Base-by-base conservation (phyloP, 2,113 vertebrate species). In the Sinocyclocheilus rhinocerous region DNA sequence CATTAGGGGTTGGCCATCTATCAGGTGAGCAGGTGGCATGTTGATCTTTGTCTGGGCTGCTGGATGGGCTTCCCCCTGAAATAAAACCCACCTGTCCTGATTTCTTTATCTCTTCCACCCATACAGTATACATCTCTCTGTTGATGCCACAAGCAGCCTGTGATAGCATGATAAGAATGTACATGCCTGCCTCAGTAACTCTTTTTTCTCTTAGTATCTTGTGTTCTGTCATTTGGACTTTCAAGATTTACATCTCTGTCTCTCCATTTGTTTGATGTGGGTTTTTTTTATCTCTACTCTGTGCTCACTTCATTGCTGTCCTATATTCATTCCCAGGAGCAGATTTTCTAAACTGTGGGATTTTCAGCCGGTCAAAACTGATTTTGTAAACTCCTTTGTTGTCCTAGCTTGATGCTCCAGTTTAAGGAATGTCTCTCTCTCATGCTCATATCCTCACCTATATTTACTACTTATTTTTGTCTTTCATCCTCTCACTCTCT, bases 21-120 rank as follows among this genome's bases (percentile, higher is more conserved):
- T 90, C 86, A 65, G 69, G 76, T 72, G 75, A 72, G 70, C 86
- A 87, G 76, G 45, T 88, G 81, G 86, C 85, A 81, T 77, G 91
- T 90, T 92, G 90, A 94, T 94, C 87, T 91, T 70, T 91, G 91
- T 94, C 92, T 90, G 67, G 83, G 87, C 88, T 76, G 80, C 85
- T 91, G 78, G 88, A 92, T 84, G 88, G 82, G 85, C 88, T 89
- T 88, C 90, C 90, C 89, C 86, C 88, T 91, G 83, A 92, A 91
- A 91, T 90, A 80, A 90, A 84, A 22, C 29, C 81, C 85, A 59
- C 67, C 78, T 89, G 81, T 76, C 73, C 72, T 22, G 36, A 63
- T 91, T 81, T 76, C 86, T 50, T 84, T 90, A 86, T 90, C 88
- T 81, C 72, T 26, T 81, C 70, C 86, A 73, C 88, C 87, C 87